These are phyloP conservation scores for Pagrus major DNA, from an alignment of 2,113 vertebrate genomes.

Conservation along the genomic window DNA sequence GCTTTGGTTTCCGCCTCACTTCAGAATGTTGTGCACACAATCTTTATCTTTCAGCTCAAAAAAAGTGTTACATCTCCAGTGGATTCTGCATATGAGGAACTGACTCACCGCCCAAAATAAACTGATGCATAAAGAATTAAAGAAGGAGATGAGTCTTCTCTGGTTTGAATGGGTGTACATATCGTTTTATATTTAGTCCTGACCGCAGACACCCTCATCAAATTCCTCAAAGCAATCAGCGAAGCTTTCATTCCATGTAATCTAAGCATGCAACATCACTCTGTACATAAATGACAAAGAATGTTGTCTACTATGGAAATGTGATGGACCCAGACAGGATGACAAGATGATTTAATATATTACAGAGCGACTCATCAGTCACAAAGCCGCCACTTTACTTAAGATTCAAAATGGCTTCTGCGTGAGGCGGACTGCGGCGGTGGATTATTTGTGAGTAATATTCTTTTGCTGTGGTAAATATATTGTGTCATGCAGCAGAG, in stretches of 20 bases:
- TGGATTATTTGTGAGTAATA: constrained; percentile 78
- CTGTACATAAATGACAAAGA: constrained; percentile 60
- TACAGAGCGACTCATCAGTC: constrained; percentile 65
- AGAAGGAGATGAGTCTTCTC: constrained; percentile 23
- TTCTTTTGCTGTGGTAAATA: constrained; percentile 72
- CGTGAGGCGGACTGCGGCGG: constrained; percentile 53
- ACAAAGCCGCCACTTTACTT: constrained; percentile 63
- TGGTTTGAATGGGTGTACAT: constrained; percentile 12
- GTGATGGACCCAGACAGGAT: constrained; percentile 59
- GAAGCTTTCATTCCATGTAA: constrained; percentile 56
- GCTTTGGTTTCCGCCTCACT: constrained; percentile 17
- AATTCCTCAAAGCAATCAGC: constrained; percentile 66
- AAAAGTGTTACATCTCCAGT: constrained; percentile 6
- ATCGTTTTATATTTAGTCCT: constrained; percentile 33
- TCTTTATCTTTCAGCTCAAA: constrained; percentile 18
- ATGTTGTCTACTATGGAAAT: constrained; percentile 54
- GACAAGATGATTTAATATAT: constrained; percentile 71
- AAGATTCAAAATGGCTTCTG: constrained; percentile 72
- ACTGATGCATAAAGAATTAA: constrained; percentile 28
- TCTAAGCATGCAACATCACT: constrained; percentile 52
- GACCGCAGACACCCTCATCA: constrained; percentile 55
- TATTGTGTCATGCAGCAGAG: constrained; percentile 75
- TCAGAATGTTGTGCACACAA: constrained; percentile 3
- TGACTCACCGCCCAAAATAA: constrained; percentile 40
- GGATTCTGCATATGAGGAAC: constrained; percentile 20